phyloP scores from a whole-genome alignment of 2,113 vertebrate species.

The Saguinus imperator region DNA sequence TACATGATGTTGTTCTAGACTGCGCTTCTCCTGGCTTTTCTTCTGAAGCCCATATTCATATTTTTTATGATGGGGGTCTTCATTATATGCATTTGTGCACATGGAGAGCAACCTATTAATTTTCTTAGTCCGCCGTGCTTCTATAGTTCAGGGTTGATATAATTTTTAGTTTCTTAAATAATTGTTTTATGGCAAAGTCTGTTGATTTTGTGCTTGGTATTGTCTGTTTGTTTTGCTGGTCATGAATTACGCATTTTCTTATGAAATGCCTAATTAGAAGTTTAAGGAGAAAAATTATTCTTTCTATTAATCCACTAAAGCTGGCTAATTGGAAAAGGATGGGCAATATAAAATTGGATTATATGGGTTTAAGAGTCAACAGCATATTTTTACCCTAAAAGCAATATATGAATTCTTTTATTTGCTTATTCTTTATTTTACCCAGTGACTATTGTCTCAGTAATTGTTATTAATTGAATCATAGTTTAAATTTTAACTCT shows the following conservation, averaged over 20 bases:
- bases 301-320: neutral
- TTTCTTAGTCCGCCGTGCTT: neutral
- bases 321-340: neutral
- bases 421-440: conserved; percentile 41
- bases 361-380: neutral
- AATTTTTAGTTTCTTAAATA: neutral
- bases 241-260: conserved; percentile 26
- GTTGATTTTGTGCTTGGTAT: neutral
- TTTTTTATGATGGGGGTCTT: neutral
- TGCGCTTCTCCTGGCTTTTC: neutral
- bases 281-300: neutral
- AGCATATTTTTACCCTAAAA: conserved; percentile 27
- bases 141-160: neutral
- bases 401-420: neutral
- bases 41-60: neutral
- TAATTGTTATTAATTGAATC: conserved; percentile 59
- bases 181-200: neutral
- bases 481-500: conserved; percentile 51
- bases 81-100: neutral
- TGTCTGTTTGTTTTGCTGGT: neutral
- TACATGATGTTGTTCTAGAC: neutral
- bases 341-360: neutral
- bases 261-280: conserved; percentile 53
- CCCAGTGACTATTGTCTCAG: neutral
- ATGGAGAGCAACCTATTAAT: neutral